These are phyloP conservation scores for Siniperca obscura DNA, from an alignment of 2,797 vertebrate species.

Conservation along the genomic window DNA sequence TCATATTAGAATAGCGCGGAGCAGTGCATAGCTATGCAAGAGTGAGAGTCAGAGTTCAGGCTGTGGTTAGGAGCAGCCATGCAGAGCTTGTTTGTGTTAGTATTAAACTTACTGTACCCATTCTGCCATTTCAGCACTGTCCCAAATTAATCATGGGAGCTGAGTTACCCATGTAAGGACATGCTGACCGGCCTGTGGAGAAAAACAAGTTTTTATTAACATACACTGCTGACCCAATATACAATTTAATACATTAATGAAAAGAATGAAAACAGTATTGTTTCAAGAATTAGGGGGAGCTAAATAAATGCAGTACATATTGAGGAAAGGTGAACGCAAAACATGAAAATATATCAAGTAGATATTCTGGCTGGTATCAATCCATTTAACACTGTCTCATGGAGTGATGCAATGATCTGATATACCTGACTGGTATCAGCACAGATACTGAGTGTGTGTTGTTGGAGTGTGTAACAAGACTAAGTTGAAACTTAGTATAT, in stretches of 20 bases:
- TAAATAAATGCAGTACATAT: neutral
- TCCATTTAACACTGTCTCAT: neutral
- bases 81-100: conserved; percentile 55
- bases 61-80: conserved; percentile 19
- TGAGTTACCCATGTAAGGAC: conserved; percentile 62
- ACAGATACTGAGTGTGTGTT: too few relatives aligned
- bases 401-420: too few relatives aligned
- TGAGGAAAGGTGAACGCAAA: neutral
- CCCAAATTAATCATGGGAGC: conserved; percentile 63
- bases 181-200: conserved; percentile 41
- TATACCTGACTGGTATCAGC: too few relatives aligned
- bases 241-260: conserved; percentile 4
- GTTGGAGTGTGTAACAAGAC: neutral
- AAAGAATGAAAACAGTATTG: neutral
- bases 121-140: conserved; percentile 64
- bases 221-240: conserved; percentile 25
- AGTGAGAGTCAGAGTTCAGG: neutral
- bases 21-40: neutral
- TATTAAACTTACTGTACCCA: conserved; percentile 58
- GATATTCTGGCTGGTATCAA: neutral
- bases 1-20: neutral
- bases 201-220: conserved; percentile 43
- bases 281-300: neutral
- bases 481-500: too few relatives aligned
- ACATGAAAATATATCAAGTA: neutral